These are phyloP conservation scores for Corythucha ciliata DNA, from an alignment of 2,888 invertebrate species.

Conservation along the genomic window DNA sequence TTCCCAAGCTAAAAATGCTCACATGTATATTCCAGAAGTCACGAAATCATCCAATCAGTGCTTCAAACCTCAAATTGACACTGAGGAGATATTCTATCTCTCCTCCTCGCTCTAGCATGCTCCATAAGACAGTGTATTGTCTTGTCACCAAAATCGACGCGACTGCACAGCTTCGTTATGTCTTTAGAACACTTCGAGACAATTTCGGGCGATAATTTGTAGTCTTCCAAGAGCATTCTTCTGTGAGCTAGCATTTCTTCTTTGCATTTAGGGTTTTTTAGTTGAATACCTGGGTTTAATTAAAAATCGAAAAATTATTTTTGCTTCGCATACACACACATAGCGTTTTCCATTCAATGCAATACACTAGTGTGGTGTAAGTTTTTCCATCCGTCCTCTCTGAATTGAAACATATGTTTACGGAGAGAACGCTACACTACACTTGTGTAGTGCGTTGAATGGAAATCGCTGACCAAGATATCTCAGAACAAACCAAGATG, in stretches of 20 bases:
- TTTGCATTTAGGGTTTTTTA: slow-evolving; percentile 50
- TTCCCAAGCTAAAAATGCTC: slow-evolving; percentile 56
- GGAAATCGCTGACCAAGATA: background rate
- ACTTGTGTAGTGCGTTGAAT: too few species aligned
- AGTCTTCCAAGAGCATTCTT: slow-evolving; percentile 85
- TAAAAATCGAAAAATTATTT: too few species aligned
- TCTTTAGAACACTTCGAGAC: slow-evolving; percentile 79
- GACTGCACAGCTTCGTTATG: slow-evolving; percentile 64
- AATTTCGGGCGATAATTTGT: slow-evolving; percentile 84
- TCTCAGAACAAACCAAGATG: slow-evolving; percentile 50
- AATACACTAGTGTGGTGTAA: background rate
- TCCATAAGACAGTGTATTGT: slow-evolving; percentile 95
- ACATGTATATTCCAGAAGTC: background rate
- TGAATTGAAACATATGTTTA: background rate
- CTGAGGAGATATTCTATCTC: slow-evolving; percentile 55
- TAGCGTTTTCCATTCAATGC: background rate
- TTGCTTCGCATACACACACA: background rate
- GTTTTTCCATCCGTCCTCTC: background rate
- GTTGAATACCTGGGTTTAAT: slow-evolving; percentile 2
- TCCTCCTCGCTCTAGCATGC: slow-evolving; percentile 59
- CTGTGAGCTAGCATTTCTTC: slow-evolving; percentile 86
- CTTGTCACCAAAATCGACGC: slow-evolving; percentile 68
- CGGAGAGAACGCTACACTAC: too few species aligned
- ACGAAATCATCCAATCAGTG: background rate
- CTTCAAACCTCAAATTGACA: slow-evolving; percentile 66